Percentiles rank a stretch among this genome's conserved stretches.
phyloP scores from a whole-genome alignment of 2,113 vertebrate genomes.

The Actinemys pallida region DNA sequence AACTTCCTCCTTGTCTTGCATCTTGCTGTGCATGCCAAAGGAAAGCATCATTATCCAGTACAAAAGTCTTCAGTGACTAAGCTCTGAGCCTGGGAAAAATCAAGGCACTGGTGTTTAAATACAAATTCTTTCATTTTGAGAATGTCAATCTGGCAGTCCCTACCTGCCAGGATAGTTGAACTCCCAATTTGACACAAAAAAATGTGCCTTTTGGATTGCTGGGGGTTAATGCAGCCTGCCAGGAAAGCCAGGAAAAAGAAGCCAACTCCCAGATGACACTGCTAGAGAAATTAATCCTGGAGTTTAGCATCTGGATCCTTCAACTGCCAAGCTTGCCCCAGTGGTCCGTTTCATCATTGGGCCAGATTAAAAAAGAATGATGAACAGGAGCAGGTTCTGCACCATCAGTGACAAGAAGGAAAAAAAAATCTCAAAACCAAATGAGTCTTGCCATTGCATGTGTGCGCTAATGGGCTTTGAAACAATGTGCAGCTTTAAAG shows the following conservation, averaged over 20 bases:
- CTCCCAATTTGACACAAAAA: conserved; percentile 51
- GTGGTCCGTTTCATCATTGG: conserved; percentile 70
- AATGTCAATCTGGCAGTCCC: conserved; percentile 33
- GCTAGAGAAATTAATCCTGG: conserved; percentile 82
- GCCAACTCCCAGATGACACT: conserved; percentile 74
- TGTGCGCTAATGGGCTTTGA: conserved; percentile 26
- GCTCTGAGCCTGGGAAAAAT: neutral
- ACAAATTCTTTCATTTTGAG: conserved; percentile 60
- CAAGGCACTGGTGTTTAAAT: conserved; percentile 54
- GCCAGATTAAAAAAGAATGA: conserved; percentile 81
- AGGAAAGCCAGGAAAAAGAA: conserved; percentile 63
- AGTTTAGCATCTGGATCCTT: conserved; percentile 84
- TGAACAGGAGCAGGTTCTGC: conserved; percentile 69
- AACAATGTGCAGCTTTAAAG: conserved; percentile 3
- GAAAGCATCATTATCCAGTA: conserved; percentile 3
- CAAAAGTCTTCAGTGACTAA: conserved; percentile 3
- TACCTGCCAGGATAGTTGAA: conserved; percentile 57
- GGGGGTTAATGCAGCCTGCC: conserved; percentile 73
- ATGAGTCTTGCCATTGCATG: neutral
- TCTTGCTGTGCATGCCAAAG: conserved; percentile 10
- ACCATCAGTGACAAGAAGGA: conserved; percentile 54
- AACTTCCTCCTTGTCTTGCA: neutral
- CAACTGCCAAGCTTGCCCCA: conserved; percentile 79
- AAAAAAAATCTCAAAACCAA: conserved; percentile 2
- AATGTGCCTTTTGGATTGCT: conserved; percentile 52